These are phyloP conservation scores for Drosophila fungiperda DNA, from an alignment of 2,888 invertebrate species.

Conservation along the genomic window DNA sequence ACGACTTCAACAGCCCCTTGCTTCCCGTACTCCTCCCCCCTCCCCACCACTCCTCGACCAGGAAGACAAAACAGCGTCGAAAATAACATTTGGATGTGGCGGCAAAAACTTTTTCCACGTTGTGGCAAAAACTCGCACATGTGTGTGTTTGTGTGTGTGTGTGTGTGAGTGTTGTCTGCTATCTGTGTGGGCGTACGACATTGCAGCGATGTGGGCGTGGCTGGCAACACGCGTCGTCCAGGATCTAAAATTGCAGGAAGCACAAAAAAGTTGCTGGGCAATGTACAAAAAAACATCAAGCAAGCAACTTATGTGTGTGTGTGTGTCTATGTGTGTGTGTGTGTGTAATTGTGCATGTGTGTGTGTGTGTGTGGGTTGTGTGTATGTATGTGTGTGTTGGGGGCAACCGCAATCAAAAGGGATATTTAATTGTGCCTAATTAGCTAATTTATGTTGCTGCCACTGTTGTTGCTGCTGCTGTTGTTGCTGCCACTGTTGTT, in stretches of 20 bases:
- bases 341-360: background rate
- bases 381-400: constrained; percentile 8
- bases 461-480: constrained; percentile 13
- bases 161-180: constrained; percentile 23
- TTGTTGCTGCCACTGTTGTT: constrained; percentile 24
- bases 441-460: constrained; percentile 77
- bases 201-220: constrained; percentile 68
- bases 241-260: constrained; percentile 71
- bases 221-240: constrained; percentile 64
- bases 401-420: constrained; percentile 76
- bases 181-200: constrained; percentile 62
- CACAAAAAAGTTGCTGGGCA: constrained; percentile 57
- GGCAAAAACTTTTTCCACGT: constrained; percentile 75
- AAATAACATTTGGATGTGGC: constrained; percentile 74
- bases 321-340: constrained; percentile 12
- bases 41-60: background rate
- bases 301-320: constrained; percentile 36
- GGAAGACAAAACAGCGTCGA: constrained; percentile 73
- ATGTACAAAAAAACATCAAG: constrained; percentile 62
- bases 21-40: too few relatives aligned
- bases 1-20: background rate
- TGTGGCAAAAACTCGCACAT: constrained; percentile 65
- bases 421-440: constrained; percentile 79
- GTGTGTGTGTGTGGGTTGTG: background rate
- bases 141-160: constrained; percentile 20